Evolutionary conservation across 2,797 vertebrate species (phyloP).

Genomic region (Epinephelus awoara): DNA sequence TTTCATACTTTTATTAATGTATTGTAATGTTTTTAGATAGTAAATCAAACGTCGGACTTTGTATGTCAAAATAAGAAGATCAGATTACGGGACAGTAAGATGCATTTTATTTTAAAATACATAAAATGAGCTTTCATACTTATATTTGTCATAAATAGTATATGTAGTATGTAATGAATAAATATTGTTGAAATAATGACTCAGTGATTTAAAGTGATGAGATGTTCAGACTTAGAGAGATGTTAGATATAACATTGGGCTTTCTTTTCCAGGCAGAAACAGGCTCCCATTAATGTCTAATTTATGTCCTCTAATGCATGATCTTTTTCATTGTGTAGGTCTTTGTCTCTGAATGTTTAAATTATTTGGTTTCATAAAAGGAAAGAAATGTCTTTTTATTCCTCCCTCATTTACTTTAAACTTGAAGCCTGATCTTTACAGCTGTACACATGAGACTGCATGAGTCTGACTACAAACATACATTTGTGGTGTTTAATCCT

Average conservation of each 20-base stretch:
- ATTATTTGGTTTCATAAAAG: neutral
- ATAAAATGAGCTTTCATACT: no score
- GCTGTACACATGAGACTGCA: neutral
- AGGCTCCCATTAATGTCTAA: neutral
- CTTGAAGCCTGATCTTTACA: neutral
- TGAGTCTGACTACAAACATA: constrained; percentile 32
- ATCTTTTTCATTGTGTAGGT: neutral
- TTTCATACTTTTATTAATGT: no score
- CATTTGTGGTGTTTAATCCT: constrained; percentile 52
- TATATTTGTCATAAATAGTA: no score
- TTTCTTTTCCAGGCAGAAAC: no score
- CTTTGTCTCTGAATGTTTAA: neutral
- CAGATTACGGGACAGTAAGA: no score
- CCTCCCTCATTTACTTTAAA: neutral
- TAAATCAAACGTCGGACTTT: no score
- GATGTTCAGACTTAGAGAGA: neutral
- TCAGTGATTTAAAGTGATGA: no score
- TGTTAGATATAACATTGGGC: neutral
- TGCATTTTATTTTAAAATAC: no score
- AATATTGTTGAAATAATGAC: neutral
- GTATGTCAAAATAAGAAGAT: neutral
- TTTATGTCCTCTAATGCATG: neutral
- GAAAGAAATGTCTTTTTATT: neutral
- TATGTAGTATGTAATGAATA: neutral
- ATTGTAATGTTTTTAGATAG: no score